Base-by-base conservation (phyloP, 2,113 vertebrate genomes). In the Speoplatyrhinus poulsoni region DNA sequence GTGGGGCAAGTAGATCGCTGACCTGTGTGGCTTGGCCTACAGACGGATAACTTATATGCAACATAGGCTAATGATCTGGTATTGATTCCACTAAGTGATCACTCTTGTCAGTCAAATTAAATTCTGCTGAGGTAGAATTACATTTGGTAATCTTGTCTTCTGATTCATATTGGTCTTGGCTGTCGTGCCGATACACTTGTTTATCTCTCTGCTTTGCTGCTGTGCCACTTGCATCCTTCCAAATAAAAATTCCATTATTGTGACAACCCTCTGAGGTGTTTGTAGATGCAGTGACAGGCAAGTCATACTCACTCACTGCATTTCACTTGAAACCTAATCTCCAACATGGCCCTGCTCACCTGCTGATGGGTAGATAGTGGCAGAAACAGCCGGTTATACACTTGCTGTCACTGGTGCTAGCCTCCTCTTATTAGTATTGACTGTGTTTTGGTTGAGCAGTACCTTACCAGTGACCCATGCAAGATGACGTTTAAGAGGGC, bases 251-350 rank as follows among this genome's bases (percentile, higher is more conserved):
- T 82, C 79, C 80, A 87, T 90, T 90, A 87, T 87, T 85, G 77
- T 89, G 87, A 89, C 90, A 88, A 84, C 63, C 86, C 83, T 90
- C 83, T 77, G 86, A 87, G 86, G 83, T 90, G 86, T 90, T 89
- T 89, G 83, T 79, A 73, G 83, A 89, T 60, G 81, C 86, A 76
- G 70, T 85, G 88, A 85, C 84, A 87, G 82, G 84, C 70, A 77
- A 89, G 88, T 89, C 89, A 86, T 81, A 87, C 84, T 80, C 82
- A 83, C 82, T 86, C 85, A 76, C 79, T 50, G 59, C 79, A 81
- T 81, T 82, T 82, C 82, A 87, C 84, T 86, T 87, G 82, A 88
- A 90, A 87, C 80, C 82, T 88, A 88, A 89, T 89, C 85, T 85
- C 84, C 83, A 85, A 76, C 78, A 77, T 80, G 83, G 85, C 82